These are phyloP conservation scores for Potamilus streckersoni DNA, from an alignment of 1,140 invertebrate species.

Conservation along the genomic window DNA sequence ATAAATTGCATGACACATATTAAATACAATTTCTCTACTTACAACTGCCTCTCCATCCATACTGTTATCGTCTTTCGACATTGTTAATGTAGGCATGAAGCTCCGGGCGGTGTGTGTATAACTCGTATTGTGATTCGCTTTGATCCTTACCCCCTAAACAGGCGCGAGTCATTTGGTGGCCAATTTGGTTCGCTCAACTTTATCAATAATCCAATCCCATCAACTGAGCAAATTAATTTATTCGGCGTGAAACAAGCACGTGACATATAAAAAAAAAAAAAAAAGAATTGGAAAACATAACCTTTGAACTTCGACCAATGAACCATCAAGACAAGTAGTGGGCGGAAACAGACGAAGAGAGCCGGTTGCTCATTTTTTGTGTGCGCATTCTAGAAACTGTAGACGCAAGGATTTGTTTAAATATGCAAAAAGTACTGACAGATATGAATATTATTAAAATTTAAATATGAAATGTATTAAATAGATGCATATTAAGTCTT, in stretches of 20 bases:
- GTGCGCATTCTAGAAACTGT: no score
- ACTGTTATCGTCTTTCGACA: slow-evolving; percentile 79
- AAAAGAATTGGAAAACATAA: slow-evolving; percentile 30
- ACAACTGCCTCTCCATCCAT: slow-evolving; percentile 70
- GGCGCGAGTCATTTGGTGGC: slow-evolving; percentile 1
- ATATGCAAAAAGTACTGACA: no score
- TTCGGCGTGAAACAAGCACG: slow-evolving; percentile 39
- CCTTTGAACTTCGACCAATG: slow-evolving; percentile 26
- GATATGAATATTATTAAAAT: no score
- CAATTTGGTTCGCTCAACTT: slow-evolving; percentile 41
- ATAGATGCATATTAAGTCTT: no score
- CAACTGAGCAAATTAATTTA: slow-evolving; percentile 60
- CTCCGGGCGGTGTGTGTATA: no score
- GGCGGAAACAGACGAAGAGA: no score
- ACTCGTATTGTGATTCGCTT: no score
- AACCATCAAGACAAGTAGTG: no score
- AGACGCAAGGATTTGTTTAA: no score
- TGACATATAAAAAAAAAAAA: slow-evolving; percentile 32
- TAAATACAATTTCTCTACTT: slow-evolving; percentile 66
- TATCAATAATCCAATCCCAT: slow-evolving; percentile 58
- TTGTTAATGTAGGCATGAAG: slow-evolving; percentile 15
- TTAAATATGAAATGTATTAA: no score
- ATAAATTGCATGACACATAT: neutral
- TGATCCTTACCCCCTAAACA: no score
- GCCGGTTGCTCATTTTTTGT: no score